Base-by-base conservation (phyloP, 2,113 vertebrate species). In the Romanogobio albipinnatus region DNA sequence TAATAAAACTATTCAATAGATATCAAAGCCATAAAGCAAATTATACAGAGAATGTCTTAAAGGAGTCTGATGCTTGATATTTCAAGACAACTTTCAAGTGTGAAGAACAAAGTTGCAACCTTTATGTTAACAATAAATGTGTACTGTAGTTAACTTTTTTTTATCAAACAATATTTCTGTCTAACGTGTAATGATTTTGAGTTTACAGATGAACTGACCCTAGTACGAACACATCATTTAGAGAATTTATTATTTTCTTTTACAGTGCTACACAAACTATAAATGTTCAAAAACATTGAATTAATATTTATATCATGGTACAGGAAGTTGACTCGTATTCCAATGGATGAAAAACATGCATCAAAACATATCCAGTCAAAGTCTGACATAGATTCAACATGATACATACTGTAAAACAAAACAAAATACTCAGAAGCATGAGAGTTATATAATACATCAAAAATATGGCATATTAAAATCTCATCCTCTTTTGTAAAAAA, bases 341-440 rank as follows among this genome's bases (percentile, higher is more conserved):
- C 22, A 61, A 45, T 11, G 1, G 47, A 73, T 71, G 68, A 73
- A 47, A 24, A 73, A 77, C 56, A 59, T 77, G 53, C 76, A 78
- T 78, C 56, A 58, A 59, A 59, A 77, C 33, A 13, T 36, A 56
- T 76, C 70, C 43, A 76, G 9, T 56, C 29, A 43, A 33, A 77
- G 33, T 9, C 5, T 1, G 43, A 75, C 9, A 17, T 24, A n/a
- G 70, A 56, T 19, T 56, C 17, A 56, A 56, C 17, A 22, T 56
- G 17, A 56, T 45, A 29, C 45, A 75, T 75, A 49, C 53, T 56
- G 2, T 47, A 49, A 49, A 49, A 49, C 10, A 49, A 49, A 49
- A 13, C 2, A 53, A 53, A 76, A 76, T 22, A 66, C 29, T 3
- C 14, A 3, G 9, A 36, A 9, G 7, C 7, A 19, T 33, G 73